Base-by-base conservation (phyloP, 2,888 invertebrate genomes). In the Netelia melanura region DNA sequence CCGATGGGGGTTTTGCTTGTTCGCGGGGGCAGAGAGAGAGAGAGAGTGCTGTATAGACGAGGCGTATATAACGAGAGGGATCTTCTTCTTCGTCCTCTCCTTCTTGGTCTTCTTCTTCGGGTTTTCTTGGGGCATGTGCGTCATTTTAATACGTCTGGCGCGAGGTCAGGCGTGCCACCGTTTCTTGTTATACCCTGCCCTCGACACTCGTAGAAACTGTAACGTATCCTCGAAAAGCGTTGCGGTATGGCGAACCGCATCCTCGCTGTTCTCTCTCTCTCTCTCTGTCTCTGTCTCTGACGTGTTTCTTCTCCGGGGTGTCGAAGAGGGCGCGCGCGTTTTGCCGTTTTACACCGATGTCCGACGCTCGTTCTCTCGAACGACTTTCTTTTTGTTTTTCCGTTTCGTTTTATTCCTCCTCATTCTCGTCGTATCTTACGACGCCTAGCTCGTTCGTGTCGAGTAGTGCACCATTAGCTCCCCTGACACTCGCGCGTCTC, bases 121-220 rank as follows among this genome's bases (percentile, higher is more conserved):
- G 71, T 58, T 79, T 87, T 76, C 72, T 72, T 85, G 86, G 87
- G 90, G 83, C 85, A 64, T 86, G 88, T 89, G 90, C 88, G 90
- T 92, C 92, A 92, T 93, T 93, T 93, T 92, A 92, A 93, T 93
- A 91, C 90, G 92, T 92, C 92, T 91, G 91, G 91, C 89, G 90
- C 90, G 91, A 92, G 92, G 92, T 92, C 92, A 91, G 90, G 91
- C 92, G 92, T 92, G 90, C 89, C 88, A 84, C 87, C 84, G 85
- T 86, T 88, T 83, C 86, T 88, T 89, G 90, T 88, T 90, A 81
- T 62, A 81, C 80, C 61, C 88, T 88, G 86, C 89, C 89, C 90
- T 68, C 81, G 62, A 48, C 48, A 48, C 48, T 14, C 48, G 10
- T 14, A 14, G 48, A 48, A 54, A 76, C 64, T 43, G 54, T 65